A percentile compares a stretch with the other conserved stretches of the same genome.
These are phyloP conservation scores for Corydoras sp. DNA, from an alignment of 2,113 vertebrate genomes.

Conservation along the genomic window DNA sequence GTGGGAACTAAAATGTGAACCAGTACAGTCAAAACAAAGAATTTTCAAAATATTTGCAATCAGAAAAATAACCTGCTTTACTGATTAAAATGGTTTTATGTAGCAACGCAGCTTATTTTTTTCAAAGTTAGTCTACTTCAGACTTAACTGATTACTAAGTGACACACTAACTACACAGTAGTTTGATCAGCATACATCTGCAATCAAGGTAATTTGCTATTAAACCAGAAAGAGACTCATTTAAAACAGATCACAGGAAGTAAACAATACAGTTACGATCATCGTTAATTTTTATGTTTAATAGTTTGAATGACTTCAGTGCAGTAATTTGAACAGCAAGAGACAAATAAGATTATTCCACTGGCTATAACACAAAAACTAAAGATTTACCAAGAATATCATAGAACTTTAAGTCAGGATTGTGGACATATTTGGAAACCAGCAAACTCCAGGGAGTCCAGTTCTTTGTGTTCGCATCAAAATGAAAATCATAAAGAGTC, in stretches of 20 bases:
- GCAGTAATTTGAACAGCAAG: background rate
- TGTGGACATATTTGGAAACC: slow-evolving; percentile 79
- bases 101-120: too few relatives aligned
- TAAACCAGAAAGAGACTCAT: too few relatives aligned
- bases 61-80: background rate
- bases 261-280: too few relatives aligned
- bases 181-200: too few relatives aligned
- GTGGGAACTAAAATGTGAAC: slow-evolving; percentile 77
- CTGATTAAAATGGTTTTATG: too few relatives aligned
- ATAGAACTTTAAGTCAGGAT: slow-evolving; percentile 71
- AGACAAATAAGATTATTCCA: background rate
- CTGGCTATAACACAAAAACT: background rate
- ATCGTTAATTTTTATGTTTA: too few relatives aligned
- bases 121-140: too few relatives aligned
- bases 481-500: slow-evolving; percentile 90
- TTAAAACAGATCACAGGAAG: too few relatives aligned
- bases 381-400: slow-evolving; percentile 80
- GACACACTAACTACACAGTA: too few relatives aligned
- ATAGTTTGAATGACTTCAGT: background rate
- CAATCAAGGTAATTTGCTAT: too few relatives aligned
- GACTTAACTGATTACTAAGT: too few relatives aligned
- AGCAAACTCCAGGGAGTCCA: slow-evolving; percentile 86
- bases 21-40: background rate
- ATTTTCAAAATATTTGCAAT: background rate
- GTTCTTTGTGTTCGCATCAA: slow-evolving; percentile 64